phyloP scores from a whole-genome alignment of 1,140 invertebrate genomes.

The Nymphalis io region DNA sequence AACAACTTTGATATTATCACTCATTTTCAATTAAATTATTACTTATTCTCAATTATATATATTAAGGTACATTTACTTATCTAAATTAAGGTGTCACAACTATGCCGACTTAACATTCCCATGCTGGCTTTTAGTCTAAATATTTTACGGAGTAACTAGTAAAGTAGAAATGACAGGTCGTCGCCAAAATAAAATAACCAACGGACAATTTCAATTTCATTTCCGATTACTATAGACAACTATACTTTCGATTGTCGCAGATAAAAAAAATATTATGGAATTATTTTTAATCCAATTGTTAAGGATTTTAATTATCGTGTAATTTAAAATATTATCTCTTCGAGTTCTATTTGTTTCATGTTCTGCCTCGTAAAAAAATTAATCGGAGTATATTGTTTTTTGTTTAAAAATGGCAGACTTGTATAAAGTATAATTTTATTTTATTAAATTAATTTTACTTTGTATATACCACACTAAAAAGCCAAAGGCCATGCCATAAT shows the following conservation, averaged over 20 bases:
- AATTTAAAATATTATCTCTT: too few species aligned
- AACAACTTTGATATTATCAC: constrained; percentile 87
- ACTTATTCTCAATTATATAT: constrained; percentile 11
- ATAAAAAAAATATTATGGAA: neutral
- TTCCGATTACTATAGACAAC: constrained; percentile 26
- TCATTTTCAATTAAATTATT: constrained; percentile 54
- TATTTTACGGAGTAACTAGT: neutral
- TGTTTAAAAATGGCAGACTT: too few species aligned
- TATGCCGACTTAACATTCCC: constrained; percentile 25
- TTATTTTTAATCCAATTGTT: too few species aligned
- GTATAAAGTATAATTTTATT: too few species aligned
- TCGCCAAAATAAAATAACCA: constrained; percentile 65
- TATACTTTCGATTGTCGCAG: neutral
- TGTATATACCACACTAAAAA: too few species aligned
- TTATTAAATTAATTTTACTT: too few species aligned
- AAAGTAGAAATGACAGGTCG: constrained; percentile 14
- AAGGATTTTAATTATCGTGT: too few species aligned
- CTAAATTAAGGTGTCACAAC: constrained; percentile 19
- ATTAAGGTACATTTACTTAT: constrained; percentile 13
- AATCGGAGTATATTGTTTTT: too few species aligned
- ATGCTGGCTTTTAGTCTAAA: constrained; percentile 11
- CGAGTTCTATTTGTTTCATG: too few species aligned
- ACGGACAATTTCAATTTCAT: constrained; percentile 48
- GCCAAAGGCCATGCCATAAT: too few species aligned
- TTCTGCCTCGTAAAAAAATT: too few species aligned